These are phyloP conservation scores for Resseliella maxima DNA, from an alignment of 2,888 invertebrate genomes.

Conservation along the genomic window DNA sequence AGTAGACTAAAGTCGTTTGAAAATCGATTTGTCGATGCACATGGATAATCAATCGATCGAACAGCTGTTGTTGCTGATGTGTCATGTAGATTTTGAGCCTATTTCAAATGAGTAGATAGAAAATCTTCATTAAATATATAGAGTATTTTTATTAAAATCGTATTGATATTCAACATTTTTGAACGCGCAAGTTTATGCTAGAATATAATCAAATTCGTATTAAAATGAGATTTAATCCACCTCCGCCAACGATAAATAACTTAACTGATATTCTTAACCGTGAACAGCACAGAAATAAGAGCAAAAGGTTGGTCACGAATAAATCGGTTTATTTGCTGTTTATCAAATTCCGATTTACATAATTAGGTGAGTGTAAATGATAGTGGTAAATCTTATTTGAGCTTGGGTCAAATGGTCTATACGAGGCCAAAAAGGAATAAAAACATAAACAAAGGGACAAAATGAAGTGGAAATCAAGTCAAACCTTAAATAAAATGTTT, in stretches of 20 bases:
- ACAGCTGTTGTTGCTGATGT: neutral
- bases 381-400: neutral
- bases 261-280: no score
- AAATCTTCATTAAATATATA: neutral
- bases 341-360: constrained; percentile 27
- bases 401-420: constrained; percentile 34
- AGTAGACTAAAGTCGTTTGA: constrained; percentile 56
- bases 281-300: neutral
- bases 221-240: neutral
- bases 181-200: no score
- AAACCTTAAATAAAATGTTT: neutral
- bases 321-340: neutral
- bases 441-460: neutral
- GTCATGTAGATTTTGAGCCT: neutral
- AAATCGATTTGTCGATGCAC: constrained; percentile 55
- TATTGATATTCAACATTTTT: no score
- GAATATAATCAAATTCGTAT: no score
- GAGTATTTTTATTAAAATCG: neutral
- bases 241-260: neutral
- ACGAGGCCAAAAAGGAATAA: neutral
- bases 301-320: neutral
- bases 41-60: neutral
- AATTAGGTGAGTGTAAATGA: constrained; percentile 8
- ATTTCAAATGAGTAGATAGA: neutral
- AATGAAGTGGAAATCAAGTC: neutral